These are phyloP conservation scores for Peromyscus melanophrys DNA, from an alignment of 2,797 vertebrate genomes.

Conservation along the genomic window DNA sequence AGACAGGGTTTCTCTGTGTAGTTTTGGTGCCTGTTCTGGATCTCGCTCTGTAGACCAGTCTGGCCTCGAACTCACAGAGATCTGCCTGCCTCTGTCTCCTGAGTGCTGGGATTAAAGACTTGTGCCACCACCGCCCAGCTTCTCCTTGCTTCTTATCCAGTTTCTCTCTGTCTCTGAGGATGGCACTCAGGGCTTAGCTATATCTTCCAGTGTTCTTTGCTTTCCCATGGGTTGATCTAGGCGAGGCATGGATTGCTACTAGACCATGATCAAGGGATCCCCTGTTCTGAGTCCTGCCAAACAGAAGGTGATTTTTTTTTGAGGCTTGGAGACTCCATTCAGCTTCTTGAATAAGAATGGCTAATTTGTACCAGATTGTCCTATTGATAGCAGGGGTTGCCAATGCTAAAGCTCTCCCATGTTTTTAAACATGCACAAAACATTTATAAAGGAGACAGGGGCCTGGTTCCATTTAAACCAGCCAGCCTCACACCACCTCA, in stretches of 20 bases:
- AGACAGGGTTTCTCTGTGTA: too few species aligned
- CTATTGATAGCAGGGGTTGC: background rate
- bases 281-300: background rate
- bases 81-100: too few species aligned
- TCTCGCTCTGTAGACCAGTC: too few species aligned
- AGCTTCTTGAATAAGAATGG: background rate
- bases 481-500: too few species aligned
- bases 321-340: background rate
- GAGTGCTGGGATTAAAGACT: too few species aligned
- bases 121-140: too few species aligned
- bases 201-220: accelerated
- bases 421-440: background rate
- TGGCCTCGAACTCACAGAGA: too few species aligned
- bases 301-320: background rate
- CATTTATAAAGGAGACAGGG: background rate
- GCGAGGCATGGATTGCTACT: background rate
- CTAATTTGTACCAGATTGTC: background rate
- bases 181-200: accelerated
- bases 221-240: background rate
- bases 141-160: background rate
- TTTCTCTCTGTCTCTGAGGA: background rate
- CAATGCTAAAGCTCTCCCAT: background rate
- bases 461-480: background rate
- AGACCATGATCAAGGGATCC: background rate
- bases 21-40: too few species aligned